Evolutionary conservation across 2,113 vertebrate genomes (phyloP), one percentile per base, ranked within the genome.

Genomic region (Nyctibius bracteatus): DNA sequence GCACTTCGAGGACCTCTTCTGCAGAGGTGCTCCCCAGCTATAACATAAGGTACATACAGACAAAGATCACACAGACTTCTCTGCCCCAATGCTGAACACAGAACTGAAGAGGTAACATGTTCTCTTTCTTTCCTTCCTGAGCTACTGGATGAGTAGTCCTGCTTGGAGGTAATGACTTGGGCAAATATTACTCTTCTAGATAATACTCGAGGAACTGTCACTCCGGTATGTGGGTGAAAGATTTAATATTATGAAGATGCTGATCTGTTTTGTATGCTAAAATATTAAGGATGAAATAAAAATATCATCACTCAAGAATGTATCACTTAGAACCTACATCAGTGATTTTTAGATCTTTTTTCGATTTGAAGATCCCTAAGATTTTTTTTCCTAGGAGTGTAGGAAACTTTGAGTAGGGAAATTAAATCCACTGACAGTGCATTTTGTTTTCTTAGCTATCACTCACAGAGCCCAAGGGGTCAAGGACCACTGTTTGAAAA

Each of bases 51-150:
- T 17, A 25, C 9, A 31, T 3, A 27, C 24, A 59, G 21, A 6
- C 51, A 46, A n/a, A 72, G 35, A 39, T 18, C 80, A 72, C 43
- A 31, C 22, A 13, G 52, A 16, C 8, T 80, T 68, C 71, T 39
- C 21, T 0, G 0, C 18, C 24, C 8, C 24, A 18, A 3, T 7
- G 14, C 23, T 82, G 44, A 67, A 31, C 27, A 46, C 14, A 57
- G 44, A 71, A 10, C 11, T 68, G 74, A 93, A 57, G 35, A 59
- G 20, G 33, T 27, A 54, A 66, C 0, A 0, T 1, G 0, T 43
- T 16, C 16, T 35, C 4, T 41, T 74, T 68, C 15, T 59, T 47
- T 81, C 25, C 35, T 87, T 63, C 41, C 27, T 44, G 68, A 85
- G 14, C 14, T 71, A 39, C 13, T 51, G 52, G 23, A 46, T 72